Evolutionary conservation across 2,888 invertebrate species (phyloP), one percentile per base, ranked within the genome.

Genomic region (Plagodis pulveraria): DNA sequence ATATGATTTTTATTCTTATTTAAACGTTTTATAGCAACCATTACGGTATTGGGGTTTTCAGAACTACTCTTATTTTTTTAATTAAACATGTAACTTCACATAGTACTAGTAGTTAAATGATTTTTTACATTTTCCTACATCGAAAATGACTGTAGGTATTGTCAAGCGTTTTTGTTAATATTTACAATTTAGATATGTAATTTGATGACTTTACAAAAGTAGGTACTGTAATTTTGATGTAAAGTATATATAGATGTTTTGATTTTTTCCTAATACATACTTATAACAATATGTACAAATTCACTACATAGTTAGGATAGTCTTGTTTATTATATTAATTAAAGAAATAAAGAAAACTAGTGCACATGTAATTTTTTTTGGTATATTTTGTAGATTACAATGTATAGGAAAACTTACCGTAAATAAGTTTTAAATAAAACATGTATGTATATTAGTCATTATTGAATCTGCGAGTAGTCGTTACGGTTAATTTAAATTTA

Each of bases 151-250:
- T 48, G 45, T 58, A 44, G 36, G 77, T 91, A 91, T 91, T 91
- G 91, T 92, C 91, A 92, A 91, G 91, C 91, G 80, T 89, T 89
- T n/a, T 84, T 87, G 87, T 88, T 83, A 87, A 89, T 6, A 7
- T 90, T 64, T 90, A 91, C 89, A 89, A 47, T 77, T 83, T 83
- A 89, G 91, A 91, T 91, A 91, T 92, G 91, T 92, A 83, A 85
- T 87, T 89, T 83, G 86, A 87, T 87, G 85, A 76, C 80, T 68
- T 73, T 45, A 45, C 36, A 76, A 75, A 77, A 73, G 12, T 42
- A 9, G 5, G n/a, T 71, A 63, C 72, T 74, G 78, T 81, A 58
- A 69, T 68, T 76, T 69, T 50, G 56, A 73, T 70, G 73, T 54
- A 44, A 60, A 7, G 44, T 56, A 58, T 41, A 41, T 10, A 41